phyloP scores from a whole-genome alignment of 2,888 invertebrate genomes.

The Plagiodera versicolora region DNA sequence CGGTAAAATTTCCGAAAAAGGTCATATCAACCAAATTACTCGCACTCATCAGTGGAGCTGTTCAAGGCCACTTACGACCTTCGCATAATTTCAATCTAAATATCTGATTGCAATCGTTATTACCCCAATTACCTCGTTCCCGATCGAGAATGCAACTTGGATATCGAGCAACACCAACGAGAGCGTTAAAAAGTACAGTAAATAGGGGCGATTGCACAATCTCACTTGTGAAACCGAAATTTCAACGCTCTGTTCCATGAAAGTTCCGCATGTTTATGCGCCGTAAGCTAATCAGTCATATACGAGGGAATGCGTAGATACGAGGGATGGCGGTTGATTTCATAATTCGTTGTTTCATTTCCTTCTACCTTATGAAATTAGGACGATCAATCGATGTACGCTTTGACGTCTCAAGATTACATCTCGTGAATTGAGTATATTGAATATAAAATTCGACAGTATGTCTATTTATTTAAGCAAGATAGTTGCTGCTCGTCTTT shows the following conservation, averaged over 20 bases:
- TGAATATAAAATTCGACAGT: too few species aligned
- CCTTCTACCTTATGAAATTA: too few species aligned
- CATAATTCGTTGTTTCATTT: neutral
- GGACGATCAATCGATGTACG: too few species aligned
- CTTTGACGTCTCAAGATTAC: too few species aligned
- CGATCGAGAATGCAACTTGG: neutral
- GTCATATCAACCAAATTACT: too few species aligned
- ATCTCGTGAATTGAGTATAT: too few species aligned
- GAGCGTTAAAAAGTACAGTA: neutral
- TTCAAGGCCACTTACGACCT: neutral
- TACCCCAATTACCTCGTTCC: neutral
- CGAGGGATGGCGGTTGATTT: neutral
- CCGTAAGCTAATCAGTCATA: neutral
- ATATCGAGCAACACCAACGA: neutral
- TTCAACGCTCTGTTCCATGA: conserved; percentile 6
- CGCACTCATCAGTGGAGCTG: neutral
- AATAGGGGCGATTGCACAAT: conserved; percentile 16
- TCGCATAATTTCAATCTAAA: neutral
- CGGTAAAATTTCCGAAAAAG: too few species aligned
- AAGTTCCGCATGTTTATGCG: neutral
- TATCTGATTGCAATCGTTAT: neutral
- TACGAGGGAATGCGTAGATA: neutral
- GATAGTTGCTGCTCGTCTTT: too few species aligned
- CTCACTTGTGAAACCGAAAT: conserved; percentile 16
- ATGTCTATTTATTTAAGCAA: too few species aligned